A percentile compares a stretch with the other conserved stretches of the same genome.
Conservation (phyloP, 2,113 vertebrate genomes). For the Pelodiscus sinensis region DNA sequence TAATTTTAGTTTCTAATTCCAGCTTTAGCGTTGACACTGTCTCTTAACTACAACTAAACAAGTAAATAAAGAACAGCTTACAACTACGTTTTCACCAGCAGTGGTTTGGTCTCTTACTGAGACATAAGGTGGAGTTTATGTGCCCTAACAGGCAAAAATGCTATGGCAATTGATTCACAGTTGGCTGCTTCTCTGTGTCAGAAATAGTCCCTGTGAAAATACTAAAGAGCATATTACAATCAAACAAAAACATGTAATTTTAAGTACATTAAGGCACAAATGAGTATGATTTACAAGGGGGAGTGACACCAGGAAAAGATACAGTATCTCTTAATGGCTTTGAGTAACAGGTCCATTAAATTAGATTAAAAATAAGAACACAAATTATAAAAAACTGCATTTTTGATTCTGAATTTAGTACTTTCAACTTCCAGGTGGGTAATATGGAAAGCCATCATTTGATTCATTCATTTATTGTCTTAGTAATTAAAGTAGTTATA, state of each 20-base stretch:
- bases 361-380: neutral
- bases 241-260: neutral
- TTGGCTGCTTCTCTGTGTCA: neutral
- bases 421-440: neutral
- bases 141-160: neutral
- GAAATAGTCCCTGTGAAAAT: neutral
- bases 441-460: neutral
- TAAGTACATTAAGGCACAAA: neutral
- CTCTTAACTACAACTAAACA: neutral
- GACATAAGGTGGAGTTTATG: neutral
- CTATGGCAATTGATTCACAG: neutral
- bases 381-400: neutral
- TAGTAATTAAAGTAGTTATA: neutral
- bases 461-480: neutral
- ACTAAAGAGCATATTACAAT: neutral
- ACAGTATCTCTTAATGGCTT: neutral
- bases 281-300: neutral
- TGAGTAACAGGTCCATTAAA: neutral
- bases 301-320: too few species aligned
- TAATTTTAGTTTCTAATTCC: constrained; percentile 30
- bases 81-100: neutral
- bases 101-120: neutral
- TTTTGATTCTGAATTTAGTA: neutral
- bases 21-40: neutral
- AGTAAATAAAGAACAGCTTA: neutral